Evolutionary conservation across 2,888 invertebrate genomes (phyloP).

Genomic region (Geotrupes spiniger): DNA sequence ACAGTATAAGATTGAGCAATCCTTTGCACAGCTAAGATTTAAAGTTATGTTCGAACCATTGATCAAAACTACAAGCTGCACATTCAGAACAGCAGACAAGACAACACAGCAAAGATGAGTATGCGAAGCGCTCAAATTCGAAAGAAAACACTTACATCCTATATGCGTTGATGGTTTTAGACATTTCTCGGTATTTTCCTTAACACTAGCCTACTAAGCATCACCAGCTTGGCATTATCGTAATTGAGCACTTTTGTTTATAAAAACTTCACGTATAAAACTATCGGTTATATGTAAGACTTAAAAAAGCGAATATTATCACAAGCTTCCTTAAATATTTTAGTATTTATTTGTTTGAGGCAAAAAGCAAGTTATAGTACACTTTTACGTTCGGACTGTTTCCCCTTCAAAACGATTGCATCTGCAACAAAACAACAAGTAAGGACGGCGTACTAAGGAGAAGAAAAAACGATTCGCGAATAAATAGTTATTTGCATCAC

Average conservation of each 20-base stretch:
- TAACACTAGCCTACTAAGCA: constrained; percentile 17
- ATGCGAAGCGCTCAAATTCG: constrained; percentile 27
- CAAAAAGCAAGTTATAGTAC: constrained; percentile 1
- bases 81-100: too few species aligned
- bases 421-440: constrained; percentile 4
- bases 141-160: constrained; percentile 72
- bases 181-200: constrained; percentile 57
- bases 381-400: background rate
- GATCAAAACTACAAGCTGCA: too few species aligned
- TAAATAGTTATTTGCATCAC: too few species aligned
- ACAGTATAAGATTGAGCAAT: too few species aligned
- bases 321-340: constrained; percentile 15
- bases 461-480: too few species aligned
- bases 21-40: too few species aligned
- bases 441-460: too few species aligned
- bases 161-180: constrained; percentile 86
- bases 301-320: constrained; percentile 18
- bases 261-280: constrained; percentile 12
- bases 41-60: too few species aligned
- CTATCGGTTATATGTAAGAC: constrained; percentile 5
- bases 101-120: too few species aligned
- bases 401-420: background rate
- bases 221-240: constrained; percentile 14
- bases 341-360: constrained; percentile 1
- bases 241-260: constrained; percentile 20